phyloP scores from a whole-genome alignment of 1,140 invertebrate genomes.

The Bombus fervidus region DNA sequence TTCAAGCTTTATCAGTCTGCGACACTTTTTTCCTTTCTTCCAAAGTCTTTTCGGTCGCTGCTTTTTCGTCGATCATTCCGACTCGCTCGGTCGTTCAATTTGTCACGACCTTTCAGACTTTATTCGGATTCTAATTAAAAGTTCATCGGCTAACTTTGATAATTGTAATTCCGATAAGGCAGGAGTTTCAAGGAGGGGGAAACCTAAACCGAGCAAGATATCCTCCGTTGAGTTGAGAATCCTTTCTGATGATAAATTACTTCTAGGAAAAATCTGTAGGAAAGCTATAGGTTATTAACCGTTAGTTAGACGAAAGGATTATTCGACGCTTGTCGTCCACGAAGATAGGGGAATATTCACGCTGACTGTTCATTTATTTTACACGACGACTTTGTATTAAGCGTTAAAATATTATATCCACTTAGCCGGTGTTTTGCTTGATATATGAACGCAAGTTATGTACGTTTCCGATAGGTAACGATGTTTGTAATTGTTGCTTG shows the following conservation, averaged over 20 bases:
- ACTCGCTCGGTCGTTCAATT: slow-evolving; percentile 7
- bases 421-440: no score
- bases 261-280: background rate
- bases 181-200: slow-evolving; percentile 17
- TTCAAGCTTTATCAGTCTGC: background rate
- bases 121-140: slow-evolving; percentile 58
- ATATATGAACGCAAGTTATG: no score
- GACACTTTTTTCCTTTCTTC: background rate
- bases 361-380: background rate
- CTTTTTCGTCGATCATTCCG: slow-evolving; percentile 24
- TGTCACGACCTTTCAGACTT: slow-evolving; percentile 18
- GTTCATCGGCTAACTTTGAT: slow-evolving; percentile 29
- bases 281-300: background rate
- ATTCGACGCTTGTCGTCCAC: background rate
- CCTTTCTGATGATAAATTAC: background rate
- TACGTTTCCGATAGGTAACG: no score
- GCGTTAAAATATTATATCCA: background rate
- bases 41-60: background rate
- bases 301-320: background rate
- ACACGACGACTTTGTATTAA: background rate
- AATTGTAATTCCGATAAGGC: slow-evolving; percentile 29
- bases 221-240: background rate
- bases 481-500: no score
- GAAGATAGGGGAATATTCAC: background rate
- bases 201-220: slow-evolving; percentile 16